Evolutionary conservation across 2,797 vertebrate species (phyloP).

Genomic region (Hoplostethus mediterraneus): DNA sequence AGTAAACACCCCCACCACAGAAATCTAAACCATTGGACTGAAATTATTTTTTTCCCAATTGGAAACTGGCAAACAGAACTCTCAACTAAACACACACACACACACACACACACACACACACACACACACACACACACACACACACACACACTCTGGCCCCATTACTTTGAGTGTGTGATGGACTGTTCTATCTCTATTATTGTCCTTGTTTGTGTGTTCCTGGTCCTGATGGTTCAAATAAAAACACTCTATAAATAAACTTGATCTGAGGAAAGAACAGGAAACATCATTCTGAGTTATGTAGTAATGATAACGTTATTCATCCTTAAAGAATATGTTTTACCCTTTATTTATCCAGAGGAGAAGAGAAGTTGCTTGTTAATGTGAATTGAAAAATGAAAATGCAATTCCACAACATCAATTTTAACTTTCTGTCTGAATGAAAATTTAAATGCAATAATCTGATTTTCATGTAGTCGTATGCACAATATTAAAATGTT

Average conservation of each 20-base stretch:
- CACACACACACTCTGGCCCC: neutral
- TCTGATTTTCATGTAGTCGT: too few species aligned
- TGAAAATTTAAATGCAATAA: too few species aligned
- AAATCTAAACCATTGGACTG: neutral
- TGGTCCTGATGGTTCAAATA: too few species aligned
- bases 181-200: too few species aligned
- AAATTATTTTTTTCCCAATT: neutral
- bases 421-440: too few species aligned
- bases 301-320: neutral
- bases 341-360: neutral
- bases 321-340: neutral
- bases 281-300: too few species aligned
- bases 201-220: conserved; percentile 10
- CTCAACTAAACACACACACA: neutral
- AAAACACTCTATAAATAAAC: too few species aligned
- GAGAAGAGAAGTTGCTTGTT: neutral
- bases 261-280: too few species aligned
- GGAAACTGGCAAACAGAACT: conserved; percentile 3
- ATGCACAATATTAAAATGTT: too few species aligned
- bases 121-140: neutral
- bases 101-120: neutral
- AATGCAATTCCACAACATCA: too few species aligned
- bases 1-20: neutral
- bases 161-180: too few species aligned
- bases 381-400: too few species aligned